These are phyloP conservation scores for Cephus nigrinus DNA, from an alignment of 2,888 invertebrate genomes.

Conservation along the genomic window DNA sequence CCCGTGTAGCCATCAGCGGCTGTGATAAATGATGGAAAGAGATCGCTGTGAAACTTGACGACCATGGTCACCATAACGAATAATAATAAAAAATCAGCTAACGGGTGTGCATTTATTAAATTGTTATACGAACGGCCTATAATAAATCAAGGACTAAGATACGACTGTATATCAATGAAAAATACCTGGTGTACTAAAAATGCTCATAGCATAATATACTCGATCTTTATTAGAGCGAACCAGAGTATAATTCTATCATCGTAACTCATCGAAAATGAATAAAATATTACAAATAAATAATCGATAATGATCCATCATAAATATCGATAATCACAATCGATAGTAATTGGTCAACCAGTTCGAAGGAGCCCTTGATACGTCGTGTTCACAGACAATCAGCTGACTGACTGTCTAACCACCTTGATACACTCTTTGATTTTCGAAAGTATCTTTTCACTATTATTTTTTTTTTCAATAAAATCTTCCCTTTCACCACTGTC, in stretches of 20 bases:
- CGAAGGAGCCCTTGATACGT: background rate
- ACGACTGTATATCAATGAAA: background rate
- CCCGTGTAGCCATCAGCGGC: background rate
- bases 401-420: background rate
- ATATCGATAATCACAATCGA: background rate
- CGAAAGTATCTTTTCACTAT: constrained; percentile 30
- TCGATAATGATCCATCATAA: background rate
- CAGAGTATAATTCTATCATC: background rate
- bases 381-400: background rate
- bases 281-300: background rate
- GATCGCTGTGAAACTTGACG: background rate
- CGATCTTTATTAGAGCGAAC: background rate
- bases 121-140: background rate
- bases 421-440: constrained; percentile 26
- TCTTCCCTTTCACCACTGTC: constrained; percentile 28
- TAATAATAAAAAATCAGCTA: background rate
- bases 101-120: background rate
- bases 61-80: background rate
- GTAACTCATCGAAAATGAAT: background rate
- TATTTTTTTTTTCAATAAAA: background rate
- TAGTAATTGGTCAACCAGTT: background rate
- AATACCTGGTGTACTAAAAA: background rate
- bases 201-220: background rate
- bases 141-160: too few relatives aligned
- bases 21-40: background rate